A percentile compares a stretch with the other conserved stretches of the same genome.
Evolutionary conservation across 2,888 invertebrate genomes (phyloP).

Genomic region (Mylabris sibirica): DNA sequence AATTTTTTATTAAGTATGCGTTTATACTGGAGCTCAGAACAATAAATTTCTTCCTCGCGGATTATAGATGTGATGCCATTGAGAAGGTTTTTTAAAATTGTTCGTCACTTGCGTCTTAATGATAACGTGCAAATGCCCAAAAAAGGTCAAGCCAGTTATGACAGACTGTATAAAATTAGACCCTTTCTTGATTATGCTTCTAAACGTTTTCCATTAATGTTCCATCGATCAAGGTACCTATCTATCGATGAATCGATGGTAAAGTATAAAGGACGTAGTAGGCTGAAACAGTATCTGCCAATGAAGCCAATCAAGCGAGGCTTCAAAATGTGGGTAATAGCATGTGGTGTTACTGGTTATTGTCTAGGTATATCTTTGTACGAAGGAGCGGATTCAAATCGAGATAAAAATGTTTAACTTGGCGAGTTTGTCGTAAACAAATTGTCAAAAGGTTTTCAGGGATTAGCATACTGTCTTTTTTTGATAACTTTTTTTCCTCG

Average conservation of each 20-base stretch:
- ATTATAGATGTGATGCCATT: too few relatives aligned
- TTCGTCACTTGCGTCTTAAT: constrained; percentile 36
- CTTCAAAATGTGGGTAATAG: constrained; percentile 41
- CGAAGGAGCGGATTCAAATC: constrained; percentile 38
- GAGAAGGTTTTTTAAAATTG: constrained; percentile 35
- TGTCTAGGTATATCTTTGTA: constrained; percentile 40
- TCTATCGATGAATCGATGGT: constrained; percentile 24
- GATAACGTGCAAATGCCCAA: constrained; percentile 32
- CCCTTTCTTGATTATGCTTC: constrained; percentile 31
- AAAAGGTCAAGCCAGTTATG: constrained; percentile 29
- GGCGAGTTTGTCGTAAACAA: constrained; percentile 46
- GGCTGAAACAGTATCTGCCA: constrained; percentile 21
- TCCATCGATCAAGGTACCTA: not conserved
- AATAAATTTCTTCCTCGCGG: too few relatives aligned
- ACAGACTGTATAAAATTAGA: constrained; percentile 41
- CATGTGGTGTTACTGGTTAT: constrained; percentile 38
- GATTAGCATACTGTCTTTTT: constrained; percentile 44
- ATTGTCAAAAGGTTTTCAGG: constrained; percentile 39
- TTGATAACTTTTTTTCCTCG: constrained; percentile 48
- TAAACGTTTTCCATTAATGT: constrained; percentile 21
- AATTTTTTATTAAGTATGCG: too few relatives aligned
- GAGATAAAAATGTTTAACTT: constrained; percentile 33
- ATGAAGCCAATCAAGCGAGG: constrained; percentile 39
- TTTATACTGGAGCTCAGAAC: too few relatives aligned
- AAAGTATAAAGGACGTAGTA: constrained; percentile 30